phyloP scores from a whole-genome alignment of 2,797 vertebrate species.

The Artibeus jamaicensis region DNA sequence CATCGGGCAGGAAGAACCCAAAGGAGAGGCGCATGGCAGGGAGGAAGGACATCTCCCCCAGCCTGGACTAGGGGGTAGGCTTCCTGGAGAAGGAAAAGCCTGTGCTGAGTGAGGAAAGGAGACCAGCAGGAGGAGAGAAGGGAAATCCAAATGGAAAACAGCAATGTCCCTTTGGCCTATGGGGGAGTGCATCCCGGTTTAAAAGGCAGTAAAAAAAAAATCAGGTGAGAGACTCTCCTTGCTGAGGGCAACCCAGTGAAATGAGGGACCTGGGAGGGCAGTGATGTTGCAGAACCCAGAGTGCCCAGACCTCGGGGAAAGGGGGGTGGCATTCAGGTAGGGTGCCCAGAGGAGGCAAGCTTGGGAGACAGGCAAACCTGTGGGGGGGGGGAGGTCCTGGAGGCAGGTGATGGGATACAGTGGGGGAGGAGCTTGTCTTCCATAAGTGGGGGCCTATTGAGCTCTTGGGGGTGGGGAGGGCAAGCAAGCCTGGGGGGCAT shows the following conservation, averaged over 20 bases:
- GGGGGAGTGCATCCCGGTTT: neutral
- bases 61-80: neutral
- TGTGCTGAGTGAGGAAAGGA: neutral
- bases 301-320: neutral
- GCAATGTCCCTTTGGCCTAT: neutral
- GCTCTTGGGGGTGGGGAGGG: neutral
- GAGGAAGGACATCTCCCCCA: neutral
- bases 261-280: neutral
- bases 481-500: too few species aligned
- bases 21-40: neutral
- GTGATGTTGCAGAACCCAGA: neutral
- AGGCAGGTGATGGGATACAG: neutral
- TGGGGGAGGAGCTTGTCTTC: neutral
- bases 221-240: neutral
- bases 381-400: too few species aligned
- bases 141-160: neutral
- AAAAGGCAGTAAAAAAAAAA: neutral
- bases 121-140: neutral
- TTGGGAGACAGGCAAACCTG: neutral
- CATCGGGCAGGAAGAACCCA: neutral
- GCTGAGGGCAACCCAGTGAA: neutral
- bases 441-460: neutral
- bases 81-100: neutral
- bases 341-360: neutral
- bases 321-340: neutral